phyloP scores from a whole-genome alignment of 2,888 invertebrate genomes.

The Exephanes ischioxanthus region DNA sequence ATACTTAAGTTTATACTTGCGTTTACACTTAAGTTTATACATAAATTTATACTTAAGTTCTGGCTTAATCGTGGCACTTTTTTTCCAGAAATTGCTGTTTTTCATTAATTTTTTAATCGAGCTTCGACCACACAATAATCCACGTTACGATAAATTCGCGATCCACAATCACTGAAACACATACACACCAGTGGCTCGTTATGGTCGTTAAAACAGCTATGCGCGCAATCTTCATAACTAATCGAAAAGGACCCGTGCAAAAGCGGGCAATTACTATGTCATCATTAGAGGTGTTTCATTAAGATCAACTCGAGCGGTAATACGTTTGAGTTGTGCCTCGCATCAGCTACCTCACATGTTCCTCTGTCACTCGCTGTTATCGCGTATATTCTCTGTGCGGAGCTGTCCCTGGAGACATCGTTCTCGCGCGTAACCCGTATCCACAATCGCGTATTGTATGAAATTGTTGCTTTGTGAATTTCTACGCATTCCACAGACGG shows the following conservation, averaged over 20 bases:
- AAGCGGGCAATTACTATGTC: conserved; percentile 11
- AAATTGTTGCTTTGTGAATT: conserved; percentile 51
- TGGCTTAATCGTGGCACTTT: too few species aligned
- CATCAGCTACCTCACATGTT: background rate
- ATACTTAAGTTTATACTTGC: too few species aligned
- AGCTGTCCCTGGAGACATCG: background rate
- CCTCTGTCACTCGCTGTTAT: background rate
- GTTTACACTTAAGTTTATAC: too few species aligned
- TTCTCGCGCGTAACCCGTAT: background rate
- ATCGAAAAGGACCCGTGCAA: background rate
- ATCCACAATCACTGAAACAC: too few species aligned
- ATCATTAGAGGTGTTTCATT: conserved; percentile 16
- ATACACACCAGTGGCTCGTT: background rate
- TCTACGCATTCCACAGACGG: conserved; percentile 39
- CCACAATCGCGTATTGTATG: conserved; percentile 1
- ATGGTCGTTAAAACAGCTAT: background rate
- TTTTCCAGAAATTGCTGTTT: too few species aligned
- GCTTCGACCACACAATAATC: background rate
- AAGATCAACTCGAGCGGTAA: conserved; percentile 14
- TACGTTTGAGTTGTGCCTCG: conserved; percentile 21
- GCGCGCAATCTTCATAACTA: background rate
- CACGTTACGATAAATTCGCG: background rate
- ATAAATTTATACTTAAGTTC: too few species aligned
- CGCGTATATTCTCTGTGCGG: background rate
- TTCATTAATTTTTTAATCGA: background rate